These are phyloP conservation scores for Ypsolopha scabrella DNA, from an alignment of 2,888 invertebrate species.

Conservation along the genomic window DNA sequence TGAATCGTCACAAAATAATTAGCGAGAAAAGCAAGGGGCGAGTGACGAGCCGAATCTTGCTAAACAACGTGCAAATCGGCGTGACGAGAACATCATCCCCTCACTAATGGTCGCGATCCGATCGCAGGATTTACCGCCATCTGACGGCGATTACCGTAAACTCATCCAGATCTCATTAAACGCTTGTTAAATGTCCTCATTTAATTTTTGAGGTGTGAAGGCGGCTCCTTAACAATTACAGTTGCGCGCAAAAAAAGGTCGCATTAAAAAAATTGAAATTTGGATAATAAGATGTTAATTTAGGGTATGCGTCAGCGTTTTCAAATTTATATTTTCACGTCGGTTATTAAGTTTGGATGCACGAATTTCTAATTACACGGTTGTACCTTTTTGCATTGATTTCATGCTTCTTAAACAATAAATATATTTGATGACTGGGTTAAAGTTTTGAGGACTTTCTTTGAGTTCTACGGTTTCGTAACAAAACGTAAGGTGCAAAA, in stretches of 20 bases:
- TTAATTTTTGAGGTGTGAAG: background rate
- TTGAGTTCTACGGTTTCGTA: too few relatives aligned
- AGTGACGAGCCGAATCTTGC: background rate
- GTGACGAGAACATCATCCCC: slow-evolving; percentile 4
- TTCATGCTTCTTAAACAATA: background rate
- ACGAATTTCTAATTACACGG: slow-evolving; percentile 2
- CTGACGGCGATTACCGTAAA: background rate
- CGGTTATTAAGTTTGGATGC: background rate
- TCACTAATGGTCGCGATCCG: background rate
- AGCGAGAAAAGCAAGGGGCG: slow-evolving; percentile 16
- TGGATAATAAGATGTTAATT: slow-evolving; percentile 4
- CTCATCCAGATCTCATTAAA: background rate
- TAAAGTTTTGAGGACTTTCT: too few relatives aligned
- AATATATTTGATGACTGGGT: too few relatives aligned
- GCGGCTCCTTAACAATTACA: background rate
- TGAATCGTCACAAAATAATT: slow-evolving; percentile 40
- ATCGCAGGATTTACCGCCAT: background rate
- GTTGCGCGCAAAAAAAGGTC: background rate
- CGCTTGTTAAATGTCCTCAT: background rate
- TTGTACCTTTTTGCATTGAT: background rate
- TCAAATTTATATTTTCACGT: slow-evolving; percentile 2
- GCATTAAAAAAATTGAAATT: background rate
- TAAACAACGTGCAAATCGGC: slow-evolving; percentile 5
- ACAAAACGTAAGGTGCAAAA: too few relatives aligned
- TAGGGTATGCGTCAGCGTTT: slow-evolving; percentile 1